Evolutionary conservation across 1,140 invertebrate genomes (phyloP).

Genomic region (Leucophenga varia): DNA sequence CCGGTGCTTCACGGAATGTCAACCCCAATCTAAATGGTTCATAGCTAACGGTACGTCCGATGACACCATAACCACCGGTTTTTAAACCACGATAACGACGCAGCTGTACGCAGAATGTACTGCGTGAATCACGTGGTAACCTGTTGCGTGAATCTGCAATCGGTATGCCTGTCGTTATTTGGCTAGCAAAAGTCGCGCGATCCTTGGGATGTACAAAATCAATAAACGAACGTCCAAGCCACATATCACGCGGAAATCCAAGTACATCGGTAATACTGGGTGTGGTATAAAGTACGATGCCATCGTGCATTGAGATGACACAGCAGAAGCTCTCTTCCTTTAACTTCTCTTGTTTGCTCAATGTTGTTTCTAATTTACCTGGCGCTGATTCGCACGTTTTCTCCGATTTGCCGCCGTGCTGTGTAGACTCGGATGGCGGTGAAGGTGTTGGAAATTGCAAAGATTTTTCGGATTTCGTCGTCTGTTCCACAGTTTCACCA

Average conservation of each 20-base stretch:
- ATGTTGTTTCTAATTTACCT: constrained; percentile 34
- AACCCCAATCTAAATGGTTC: constrained; percentile 74
- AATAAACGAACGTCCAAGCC: constrained; percentile 81
- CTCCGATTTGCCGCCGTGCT: constrained; percentile 26
- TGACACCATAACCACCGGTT: constrained; percentile 63
- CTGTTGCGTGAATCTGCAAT: constrained; percentile 56
- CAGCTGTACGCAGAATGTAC: constrained; percentile 53
- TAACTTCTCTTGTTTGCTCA: constrained; percentile 10
- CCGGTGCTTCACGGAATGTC: constrained; percentile 65
- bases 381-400: constrained; percentile 29
- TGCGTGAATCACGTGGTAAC: constrained; percentile 35
- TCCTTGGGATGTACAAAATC: constrained; percentile 83
- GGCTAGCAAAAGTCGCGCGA: constrained; percentile 63
- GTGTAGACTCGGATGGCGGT: constrained; percentile 2
- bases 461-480: constrained; percentile 19
- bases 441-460: constrained; percentile 26
- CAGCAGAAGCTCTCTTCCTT: constrained; percentile 72
- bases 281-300: constrained; percentile 76
- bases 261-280: constrained; percentile 68
- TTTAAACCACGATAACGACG: constrained; percentile 59
- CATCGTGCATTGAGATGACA: constrained; percentile 80
- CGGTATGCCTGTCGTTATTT: constrained; percentile 62
- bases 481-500: constrained; percentile 25
- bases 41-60: constrained; percentile 64
- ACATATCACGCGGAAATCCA: constrained; percentile 80